phyloP scores from a whole-genome alignment of 2,888 invertebrate species.

The Nomada flava region DNA sequence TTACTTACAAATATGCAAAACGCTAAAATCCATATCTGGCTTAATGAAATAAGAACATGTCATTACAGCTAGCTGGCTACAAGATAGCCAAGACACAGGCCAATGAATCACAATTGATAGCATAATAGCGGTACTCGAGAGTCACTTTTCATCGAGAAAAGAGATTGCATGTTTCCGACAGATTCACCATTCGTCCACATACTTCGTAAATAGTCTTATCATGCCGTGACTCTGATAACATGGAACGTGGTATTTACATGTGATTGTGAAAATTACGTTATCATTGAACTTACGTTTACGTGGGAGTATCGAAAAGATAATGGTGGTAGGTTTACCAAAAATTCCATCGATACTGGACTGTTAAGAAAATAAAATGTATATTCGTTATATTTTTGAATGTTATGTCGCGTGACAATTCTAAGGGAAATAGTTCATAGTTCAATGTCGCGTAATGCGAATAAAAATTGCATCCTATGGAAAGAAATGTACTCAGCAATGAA shows the following conservation, averaged over 20 bases:
- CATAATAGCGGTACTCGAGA: slow-evolving; percentile 17
- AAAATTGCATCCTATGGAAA: neutral
- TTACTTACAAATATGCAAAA: neutral
- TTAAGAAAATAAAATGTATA: no score
- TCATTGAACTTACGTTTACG: neutral
- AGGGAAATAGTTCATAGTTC: neutral
- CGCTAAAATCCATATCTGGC: neutral
- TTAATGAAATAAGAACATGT: neutral
- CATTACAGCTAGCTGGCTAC: neutral
- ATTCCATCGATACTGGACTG: no score
- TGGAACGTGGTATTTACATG: slow-evolving; percentile 34
- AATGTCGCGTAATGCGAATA: neutral
- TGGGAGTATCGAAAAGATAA: no score
- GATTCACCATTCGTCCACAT: neutral
- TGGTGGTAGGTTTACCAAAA: no score
- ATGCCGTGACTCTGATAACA: slow-evolving; percentile 10
- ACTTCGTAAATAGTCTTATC: slow-evolving; percentile 56
- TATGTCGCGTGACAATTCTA: neutral
- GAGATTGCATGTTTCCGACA: slow-evolving; percentile 22
- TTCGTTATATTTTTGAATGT: neutral
- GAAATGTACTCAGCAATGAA: neutral
- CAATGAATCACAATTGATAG: slow-evolving; percentile 46
- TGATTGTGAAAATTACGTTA: slow-evolving; percentile 37
- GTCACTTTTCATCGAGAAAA: slow-evolving; percentile 26
- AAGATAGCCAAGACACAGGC: slow-evolving; percentile 23